A percentile compares a stretch with the other conserved stretches of the same genome.
These are phyloP conservation scores for Larimichthys crocea DNA, from an alignment of 2,113 vertebrate species.

Conservation along the genomic window DNA sequence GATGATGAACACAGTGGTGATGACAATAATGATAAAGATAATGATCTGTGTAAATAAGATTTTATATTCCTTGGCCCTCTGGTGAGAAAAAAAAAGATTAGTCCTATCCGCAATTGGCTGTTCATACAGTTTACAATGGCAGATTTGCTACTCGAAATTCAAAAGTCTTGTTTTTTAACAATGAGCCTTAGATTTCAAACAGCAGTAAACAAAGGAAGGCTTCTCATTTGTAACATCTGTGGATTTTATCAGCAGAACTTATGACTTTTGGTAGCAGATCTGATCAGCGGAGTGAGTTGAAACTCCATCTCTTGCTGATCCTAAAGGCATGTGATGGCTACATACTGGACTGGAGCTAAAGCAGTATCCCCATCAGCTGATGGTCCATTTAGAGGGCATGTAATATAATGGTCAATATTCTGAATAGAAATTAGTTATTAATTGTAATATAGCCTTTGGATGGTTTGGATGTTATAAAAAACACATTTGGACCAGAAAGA, in stretches of 20 bases:
- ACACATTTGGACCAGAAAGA: too few species aligned
- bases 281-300: too few species aligned
- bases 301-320: too few species aligned
- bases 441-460: too few species aligned
- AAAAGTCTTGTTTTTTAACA: background rate
- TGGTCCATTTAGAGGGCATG: too few species aligned
- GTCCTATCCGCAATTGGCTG: background rate
- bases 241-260: background rate
- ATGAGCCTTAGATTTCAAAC: background rate
- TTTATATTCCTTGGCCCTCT: background rate
- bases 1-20: conserved; percentile 5
- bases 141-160: background rate
- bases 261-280: background rate
- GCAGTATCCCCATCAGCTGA: too few species aligned
- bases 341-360: too few species aligned
- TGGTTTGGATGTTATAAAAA: too few species aligned
- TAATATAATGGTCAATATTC: too few species aligned
- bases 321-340: too few species aligned
- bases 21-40: background rate
- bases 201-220: background rate
- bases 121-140: background rate
- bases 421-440: too few species aligned
- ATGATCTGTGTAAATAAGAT: background rate
- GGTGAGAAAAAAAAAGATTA: background rate
- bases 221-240: background rate